phyloP scores from a whole-genome alignment of 2,888 invertebrate genomes.

The Alentia gelatinosa region DNA sequence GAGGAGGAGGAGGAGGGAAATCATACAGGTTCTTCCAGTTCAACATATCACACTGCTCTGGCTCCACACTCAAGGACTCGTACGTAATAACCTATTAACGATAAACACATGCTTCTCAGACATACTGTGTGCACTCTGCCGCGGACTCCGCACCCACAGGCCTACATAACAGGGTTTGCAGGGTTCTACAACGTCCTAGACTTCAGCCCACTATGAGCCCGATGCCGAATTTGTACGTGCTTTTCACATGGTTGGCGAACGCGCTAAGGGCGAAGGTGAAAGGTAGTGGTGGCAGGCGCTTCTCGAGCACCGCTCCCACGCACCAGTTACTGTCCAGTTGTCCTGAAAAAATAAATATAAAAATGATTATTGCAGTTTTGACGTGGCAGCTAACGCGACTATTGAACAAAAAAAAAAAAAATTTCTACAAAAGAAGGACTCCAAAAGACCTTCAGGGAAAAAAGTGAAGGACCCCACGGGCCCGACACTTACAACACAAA shows the following conservation, averaged over 20 bases:
- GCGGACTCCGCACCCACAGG: background rate
- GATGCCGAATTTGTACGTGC: slow-evolving; percentile 95
- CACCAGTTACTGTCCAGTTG: slow-evolving; percentile 85
- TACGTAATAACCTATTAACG: background rate
- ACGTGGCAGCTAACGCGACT: too few relatives aligned
- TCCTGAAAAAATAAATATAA: slow-evolving; percentile 86
- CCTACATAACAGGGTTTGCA: background rate
- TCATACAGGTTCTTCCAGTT: background rate
- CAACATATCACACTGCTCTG: background rate
- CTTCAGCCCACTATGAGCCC: slow-evolving; percentile 92
- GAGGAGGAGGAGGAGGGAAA: background rate
- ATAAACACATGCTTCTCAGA: background rate
- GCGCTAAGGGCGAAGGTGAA: slow-evolving; percentile 96
- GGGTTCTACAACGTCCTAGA: background rate
- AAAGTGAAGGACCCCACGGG: too few relatives aligned
- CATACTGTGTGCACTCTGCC: background rate
- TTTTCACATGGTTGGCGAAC: slow-evolving; percentile 94
- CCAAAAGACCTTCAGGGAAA: too few relatives aligned
- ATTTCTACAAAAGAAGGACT: too few relatives aligned
- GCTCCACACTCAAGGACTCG: background rate
- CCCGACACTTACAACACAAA: too few relatives aligned
- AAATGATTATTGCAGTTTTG: too few relatives aligned
- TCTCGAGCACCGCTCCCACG: slow-evolving; percentile 95
- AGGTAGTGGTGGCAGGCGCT: slow-evolving; percentile 94
- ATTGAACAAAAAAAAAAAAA: too few relatives aligned